Base-by-base conservation (phyloP, 2,888 invertebrate species). In the Stegana nigrithorax region DNA sequence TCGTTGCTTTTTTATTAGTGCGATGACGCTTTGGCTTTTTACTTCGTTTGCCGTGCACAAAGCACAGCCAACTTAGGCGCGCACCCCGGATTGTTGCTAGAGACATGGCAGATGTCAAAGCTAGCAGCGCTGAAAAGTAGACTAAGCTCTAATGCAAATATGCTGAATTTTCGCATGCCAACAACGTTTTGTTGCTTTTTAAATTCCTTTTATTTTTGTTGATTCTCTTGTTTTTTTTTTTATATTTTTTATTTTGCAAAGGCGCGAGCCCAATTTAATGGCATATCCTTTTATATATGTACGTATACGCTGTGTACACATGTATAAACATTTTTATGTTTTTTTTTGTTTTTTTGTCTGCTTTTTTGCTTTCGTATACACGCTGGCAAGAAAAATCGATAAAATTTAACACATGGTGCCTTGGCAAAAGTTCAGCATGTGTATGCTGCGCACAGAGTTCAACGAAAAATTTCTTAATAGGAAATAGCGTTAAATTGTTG, bases 401-500 rank as follows among this genome's bases (percentile, higher is more conserved):
- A 45, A 8, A 5, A 45, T 44, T 10, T 14, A 14, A 19, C 44
- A 45, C 23, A 45, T 45, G 44, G 7, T 32, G n/a, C 14, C 17
- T 10, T 50, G 50, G n/a, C 26, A 50, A 25, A 50, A 50, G 50
- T 50, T 50, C 50, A 50, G 50, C 50, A 14, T 47, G 25, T 47
- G 21, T 47, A 6, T 47, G 25, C 47, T 1, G 10, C 12, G 32
- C 8, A n/a, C 17, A 55, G 17, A 45, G 45, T 45, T 45, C 45
- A 45, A 44, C 29, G 61, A 66, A 68, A 77, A 79, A 79, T 75
- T 77, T 75, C 75, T 75, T 75, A 75, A 75, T 79, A 75, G 79
- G 70, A 75, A 75, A 79, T 75, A 73, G 75, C 79, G 71, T 75
- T 69, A 79, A 79, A 74, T 73, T 67, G 66, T 67, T 66, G 65